Percentiles rank a stretch among this genome's conserved stretches.
These are phyloP conservation scores for Eriocheir sinensis DNA, from an alignment of 1,140 invertebrate genomes.

Conservation along the genomic window DNA sequence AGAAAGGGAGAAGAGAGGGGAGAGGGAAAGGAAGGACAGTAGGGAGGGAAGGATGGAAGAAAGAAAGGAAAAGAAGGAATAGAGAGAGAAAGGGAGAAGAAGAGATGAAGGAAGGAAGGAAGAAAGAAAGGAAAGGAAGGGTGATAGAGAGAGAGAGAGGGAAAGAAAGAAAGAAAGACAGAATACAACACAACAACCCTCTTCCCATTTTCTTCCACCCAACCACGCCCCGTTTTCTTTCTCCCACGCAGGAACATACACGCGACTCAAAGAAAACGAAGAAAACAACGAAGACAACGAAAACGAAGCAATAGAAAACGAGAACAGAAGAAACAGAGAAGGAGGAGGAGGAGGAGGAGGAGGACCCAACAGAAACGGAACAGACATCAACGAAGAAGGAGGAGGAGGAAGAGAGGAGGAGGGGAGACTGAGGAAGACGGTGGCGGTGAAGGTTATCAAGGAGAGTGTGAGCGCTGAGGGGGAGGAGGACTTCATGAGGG, in stretches of 20 bases:
- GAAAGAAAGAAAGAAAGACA: neutral
- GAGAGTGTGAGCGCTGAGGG: slow-evolving; percentile 82
- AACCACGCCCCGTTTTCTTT: neutral
- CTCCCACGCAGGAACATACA: neutral
- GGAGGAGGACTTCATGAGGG: slow-evolving; percentile 83
- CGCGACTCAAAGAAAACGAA: neutral
- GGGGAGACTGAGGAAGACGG: slow-evolving; percentile 80
- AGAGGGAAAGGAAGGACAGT: neutral
- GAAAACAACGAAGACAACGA: too few species aligned
- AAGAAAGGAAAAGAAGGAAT: neutral
- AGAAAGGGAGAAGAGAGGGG: neutral
- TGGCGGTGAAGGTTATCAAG: slow-evolving; percentile 83
- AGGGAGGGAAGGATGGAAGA: neutral
- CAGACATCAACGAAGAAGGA: neutral
- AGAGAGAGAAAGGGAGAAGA: neutral
- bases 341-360: slow-evolving; percentile 12
- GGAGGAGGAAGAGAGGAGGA: neutral
- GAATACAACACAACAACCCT: neutral
- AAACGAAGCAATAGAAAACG: neutral
- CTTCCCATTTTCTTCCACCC: neutral
- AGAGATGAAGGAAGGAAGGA: neutral
- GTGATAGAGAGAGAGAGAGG: slow-evolving; percentile 34
- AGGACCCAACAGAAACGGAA: neutral
- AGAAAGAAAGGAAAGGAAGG: neutral
- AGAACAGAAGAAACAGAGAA: neutral